Percentiles rank a stretch among this genome's conserved stretches.
These are phyloP conservation scores for Macaria notata DNA, from an alignment of 2,888 invertebrate species.

Conservation along the genomic window DNA sequence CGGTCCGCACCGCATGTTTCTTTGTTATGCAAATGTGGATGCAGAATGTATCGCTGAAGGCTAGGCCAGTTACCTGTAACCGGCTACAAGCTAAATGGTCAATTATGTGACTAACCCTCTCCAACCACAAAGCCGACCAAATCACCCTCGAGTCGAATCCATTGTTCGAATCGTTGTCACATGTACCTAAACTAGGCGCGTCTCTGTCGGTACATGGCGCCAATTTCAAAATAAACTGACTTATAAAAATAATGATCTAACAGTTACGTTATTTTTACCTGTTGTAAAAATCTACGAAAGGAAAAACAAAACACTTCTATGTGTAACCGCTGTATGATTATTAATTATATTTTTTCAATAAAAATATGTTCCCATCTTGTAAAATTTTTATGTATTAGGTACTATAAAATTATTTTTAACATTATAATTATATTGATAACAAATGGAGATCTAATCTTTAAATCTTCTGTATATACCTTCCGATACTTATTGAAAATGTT, in stretches of 20 bases:
- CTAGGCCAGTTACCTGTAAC: conserved; percentile 66
- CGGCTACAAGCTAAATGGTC: conserved; percentile 65
- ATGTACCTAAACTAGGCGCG: conserved; percentile 3
- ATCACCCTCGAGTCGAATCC: conserved; percentile 37
- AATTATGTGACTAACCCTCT: conserved; percentile 59
- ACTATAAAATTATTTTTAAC: no score
- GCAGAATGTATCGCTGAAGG: conserved; percentile 59
- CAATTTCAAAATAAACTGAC: not conserved
- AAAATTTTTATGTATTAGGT: no score
- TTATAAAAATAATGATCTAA: conserved; percentile 6
- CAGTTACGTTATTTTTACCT: not conserved
- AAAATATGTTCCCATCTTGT: no score
- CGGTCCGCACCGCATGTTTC: conserved; percentile 48
- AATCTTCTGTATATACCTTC: no score
- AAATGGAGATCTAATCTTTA: not conserved
- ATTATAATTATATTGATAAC: not conserved
- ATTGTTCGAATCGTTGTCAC: conserved; percentile 21
- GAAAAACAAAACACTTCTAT: no score
- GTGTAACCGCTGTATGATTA: no score
- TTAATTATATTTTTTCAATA: no score
- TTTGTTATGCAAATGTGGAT: conserved; percentile 68
- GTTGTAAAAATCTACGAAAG: no score
- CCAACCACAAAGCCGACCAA: conserved; percentile 49
- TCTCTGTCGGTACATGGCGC: not conserved
- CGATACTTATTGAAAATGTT: no score